These are phyloP conservation scores for Mesoclemmys tuberculata DNA, from an alignment of 2,113 vertebrate genomes.

Conservation along the genomic window DNA sequence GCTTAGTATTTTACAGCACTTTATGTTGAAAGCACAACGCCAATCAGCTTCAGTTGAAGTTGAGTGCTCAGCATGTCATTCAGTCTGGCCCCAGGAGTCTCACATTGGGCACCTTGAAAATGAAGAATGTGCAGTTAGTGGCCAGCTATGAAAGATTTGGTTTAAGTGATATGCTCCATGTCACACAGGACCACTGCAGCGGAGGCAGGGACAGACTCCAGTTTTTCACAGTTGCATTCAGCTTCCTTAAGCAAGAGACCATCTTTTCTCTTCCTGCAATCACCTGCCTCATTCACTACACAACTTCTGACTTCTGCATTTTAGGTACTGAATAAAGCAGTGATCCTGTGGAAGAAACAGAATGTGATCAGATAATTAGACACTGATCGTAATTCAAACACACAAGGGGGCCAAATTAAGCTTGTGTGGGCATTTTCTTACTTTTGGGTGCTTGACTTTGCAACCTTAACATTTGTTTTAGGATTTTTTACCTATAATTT, in stretches of 20 bases:
- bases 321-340: not conserved
- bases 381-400: not conserved
- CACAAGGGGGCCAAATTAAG: not conserved
- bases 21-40: not conserved
- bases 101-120: not conserved
- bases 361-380: not conserved
- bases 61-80: not conserved
- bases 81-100: not conserved
- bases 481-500: not conserved
- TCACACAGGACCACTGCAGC: not conserved
- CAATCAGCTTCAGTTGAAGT: fast-evolving
- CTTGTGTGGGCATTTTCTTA: not conserved
- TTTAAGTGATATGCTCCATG: not conserved
- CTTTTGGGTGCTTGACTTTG: conserved; percentile 8
- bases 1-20: not conserved
- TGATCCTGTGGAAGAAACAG: not conserved
- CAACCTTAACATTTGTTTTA: fast-evolving
- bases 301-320: not conserved
- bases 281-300: not conserved
- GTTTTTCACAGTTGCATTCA: not conserved
- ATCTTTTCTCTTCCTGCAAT: fast-evolving
- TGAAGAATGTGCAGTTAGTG: not conserved
- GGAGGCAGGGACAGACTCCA: not conserved
- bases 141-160: not conserved
- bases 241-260: not conserved